A percentile compares a stretch with the other conserved stretches of the same genome.
Evolutionary conservation across 1,140 invertebrate species (phyloP).

Genomic region (Ceratina australensis): DNA sequence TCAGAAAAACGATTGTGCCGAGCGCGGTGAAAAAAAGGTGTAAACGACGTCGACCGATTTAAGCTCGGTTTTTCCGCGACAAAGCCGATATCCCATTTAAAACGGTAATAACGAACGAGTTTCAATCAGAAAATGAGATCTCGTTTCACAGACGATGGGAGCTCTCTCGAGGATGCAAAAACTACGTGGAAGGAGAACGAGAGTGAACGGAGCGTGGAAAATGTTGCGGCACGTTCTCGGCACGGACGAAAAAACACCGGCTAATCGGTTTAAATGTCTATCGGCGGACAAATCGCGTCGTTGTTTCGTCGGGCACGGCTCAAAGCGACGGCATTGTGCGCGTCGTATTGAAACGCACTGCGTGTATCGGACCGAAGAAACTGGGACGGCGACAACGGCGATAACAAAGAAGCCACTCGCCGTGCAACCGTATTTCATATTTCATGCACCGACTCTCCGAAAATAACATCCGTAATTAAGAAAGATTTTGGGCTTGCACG

Average conservation of each 20-base stretch:
- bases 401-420: slow-evolving; percentile 69
- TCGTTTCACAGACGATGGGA: too few relatives aligned
- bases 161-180: neutral
- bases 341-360: slow-evolving; percentile 60
- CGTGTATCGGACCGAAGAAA: slow-evolving; percentile 71
- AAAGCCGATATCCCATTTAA: too few relatives aligned
- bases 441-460: slow-evolving; percentile 12
- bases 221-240: neutral
- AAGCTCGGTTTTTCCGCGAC: neutral
- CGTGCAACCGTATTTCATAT: neutral
- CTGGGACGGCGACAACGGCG: slow-evolving; percentile 72
- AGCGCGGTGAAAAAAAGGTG: slow-evolving; percentile 15
- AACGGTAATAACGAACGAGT: neutral
- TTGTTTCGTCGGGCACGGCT: slow-evolving; percentile 50
- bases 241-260: neutral
- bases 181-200: neutral
- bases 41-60: slow-evolving; percentile 23
- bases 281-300: slow-evolving; percentile 55
- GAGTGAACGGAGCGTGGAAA: neutral
- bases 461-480: too few relatives aligned
- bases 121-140: neutral
- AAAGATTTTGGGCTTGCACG: too few relatives aligned
- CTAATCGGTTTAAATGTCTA: slow-evolving; percentile 45
- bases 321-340: slow-evolving; percentile 52
- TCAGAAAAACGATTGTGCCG: neutral